Percentiles rank a stretch among this genome's conserved stretches.
These are phyloP conservation scores for Adelognathus sp. DNA, from an alignment of 2,888 invertebrate species.

Conservation along the genomic window DNA sequence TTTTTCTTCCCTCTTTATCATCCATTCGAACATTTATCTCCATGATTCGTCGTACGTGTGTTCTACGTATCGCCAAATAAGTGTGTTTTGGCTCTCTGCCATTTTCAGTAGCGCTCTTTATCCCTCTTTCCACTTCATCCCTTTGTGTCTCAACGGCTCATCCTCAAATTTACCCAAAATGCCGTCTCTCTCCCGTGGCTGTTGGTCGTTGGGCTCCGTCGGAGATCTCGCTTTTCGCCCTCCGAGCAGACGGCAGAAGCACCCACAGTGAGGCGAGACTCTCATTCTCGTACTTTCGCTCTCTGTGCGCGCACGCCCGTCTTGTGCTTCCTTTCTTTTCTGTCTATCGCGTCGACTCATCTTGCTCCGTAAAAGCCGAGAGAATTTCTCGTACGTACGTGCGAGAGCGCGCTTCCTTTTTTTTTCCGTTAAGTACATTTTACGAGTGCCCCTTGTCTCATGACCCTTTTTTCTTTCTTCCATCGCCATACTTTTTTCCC, in stretches of 20 bases:
- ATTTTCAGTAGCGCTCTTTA: neutral
- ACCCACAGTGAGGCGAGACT: conserved; percentile 2
- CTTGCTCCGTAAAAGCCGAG: conserved; percentile 16
- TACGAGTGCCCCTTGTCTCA: conserved; percentile 22
- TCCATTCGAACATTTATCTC: conserved; percentile 1
- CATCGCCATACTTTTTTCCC: too few relatives aligned
- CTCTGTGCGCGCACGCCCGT: too few relatives aligned
- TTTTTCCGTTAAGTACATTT: conserved; percentile 33
- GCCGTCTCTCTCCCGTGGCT: conserved; percentile 15
- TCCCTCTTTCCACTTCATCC: neutral
- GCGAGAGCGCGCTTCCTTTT: conserved; percentile 29
- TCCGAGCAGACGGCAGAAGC: neutral
- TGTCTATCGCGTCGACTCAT: neutral
- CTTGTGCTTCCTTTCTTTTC: neutral
- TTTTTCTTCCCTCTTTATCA: too few relatives aligned
- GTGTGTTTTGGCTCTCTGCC: neutral
- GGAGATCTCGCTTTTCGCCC: neutral
- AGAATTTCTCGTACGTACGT: conserved; percentile 19
- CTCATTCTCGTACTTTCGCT: conserved; percentile 6
- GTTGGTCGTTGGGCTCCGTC: conserved; percentile 4
- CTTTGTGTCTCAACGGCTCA: conserved; percentile 5
- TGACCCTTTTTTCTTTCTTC: neutral
- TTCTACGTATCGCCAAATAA: neutral
- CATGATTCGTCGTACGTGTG: neutral
- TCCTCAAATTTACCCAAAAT: conserved; percentile 24